phyloP scores from a whole-genome alignment of 2,113 vertebrate genomes.

The Ochotona curzoniae region DNA sequence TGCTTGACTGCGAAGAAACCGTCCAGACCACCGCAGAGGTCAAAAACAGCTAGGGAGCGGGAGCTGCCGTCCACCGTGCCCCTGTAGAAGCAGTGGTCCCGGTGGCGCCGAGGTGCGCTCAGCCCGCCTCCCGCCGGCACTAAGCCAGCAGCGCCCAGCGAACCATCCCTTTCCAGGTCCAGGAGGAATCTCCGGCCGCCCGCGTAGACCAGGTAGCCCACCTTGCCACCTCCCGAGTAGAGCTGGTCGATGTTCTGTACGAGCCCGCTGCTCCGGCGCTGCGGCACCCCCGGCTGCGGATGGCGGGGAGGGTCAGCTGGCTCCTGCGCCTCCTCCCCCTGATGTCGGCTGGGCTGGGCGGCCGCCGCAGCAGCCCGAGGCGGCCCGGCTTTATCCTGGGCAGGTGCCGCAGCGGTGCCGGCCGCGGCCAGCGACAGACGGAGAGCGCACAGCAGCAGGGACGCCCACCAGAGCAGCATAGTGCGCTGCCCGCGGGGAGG shows the following conservation, averaged over 20 bases:
- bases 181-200: constrained; percentile 92
- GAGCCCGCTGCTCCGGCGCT: constrained; percentile 85
- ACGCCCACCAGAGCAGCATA: constrained; percentile 83
- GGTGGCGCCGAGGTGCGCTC: constrained; percentile 73
- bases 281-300: constrained; percentile 56
- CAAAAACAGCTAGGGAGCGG: constrained; percentile 93
- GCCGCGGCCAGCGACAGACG: constrained; percentile 65
- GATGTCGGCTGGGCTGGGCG: constrained; percentile 43
- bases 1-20: constrained; percentile 94
- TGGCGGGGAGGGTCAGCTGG: constrained; percentile 12
- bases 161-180: constrained; percentile 93
- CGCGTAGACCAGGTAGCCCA: constrained; percentile 93
- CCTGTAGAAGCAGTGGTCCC: constrained; percentile 90
- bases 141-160: constrained; percentile 83
- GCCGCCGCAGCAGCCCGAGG: constrained; percentile 79
- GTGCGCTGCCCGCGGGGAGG: constrained; percentile 71
- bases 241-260: constrained; percentile 92
- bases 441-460: constrained; percentile 80
- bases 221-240: constrained; percentile 93
- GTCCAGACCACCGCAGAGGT: constrained; percentile 92
- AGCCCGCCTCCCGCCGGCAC: constrained; percentile 78
- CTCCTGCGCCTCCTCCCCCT: constrained; percentile 62
- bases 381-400: constrained; percentile 78
- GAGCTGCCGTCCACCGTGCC: constrained; percentile 93
- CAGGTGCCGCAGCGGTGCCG: constrained; percentile 81